phyloP scores from a whole-genome alignment of 2,113 vertebrate genomes.

The Ondatra zibethicus region DNA sequence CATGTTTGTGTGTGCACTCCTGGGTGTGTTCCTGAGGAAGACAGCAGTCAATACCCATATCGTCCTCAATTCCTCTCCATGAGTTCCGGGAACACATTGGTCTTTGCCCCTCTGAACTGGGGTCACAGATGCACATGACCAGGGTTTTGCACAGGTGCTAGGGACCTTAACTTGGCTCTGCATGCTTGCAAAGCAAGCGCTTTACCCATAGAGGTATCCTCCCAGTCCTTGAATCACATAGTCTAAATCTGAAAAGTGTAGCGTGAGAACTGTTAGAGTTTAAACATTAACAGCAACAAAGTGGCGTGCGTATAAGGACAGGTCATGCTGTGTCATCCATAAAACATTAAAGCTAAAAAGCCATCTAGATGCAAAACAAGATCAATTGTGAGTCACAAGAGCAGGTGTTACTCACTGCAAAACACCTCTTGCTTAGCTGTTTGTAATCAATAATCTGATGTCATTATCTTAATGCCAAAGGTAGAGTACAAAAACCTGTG shows the following conservation, averaged over 20 bases:
- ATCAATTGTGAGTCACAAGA: background rate
- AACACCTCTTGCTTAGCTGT: background rate
- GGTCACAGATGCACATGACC: background rate
- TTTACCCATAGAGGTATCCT: background rate
- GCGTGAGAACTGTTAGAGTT: background rate
- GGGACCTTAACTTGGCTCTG: background rate
- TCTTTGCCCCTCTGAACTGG: background rate
- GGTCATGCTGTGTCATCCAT: background rate
- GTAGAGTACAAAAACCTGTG: background rate
- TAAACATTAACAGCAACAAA: background rate
- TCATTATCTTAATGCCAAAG: background rate
- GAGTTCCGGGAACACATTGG: too few relatives aligned
- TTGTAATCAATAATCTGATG: background rate
- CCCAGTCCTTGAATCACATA: background rate
- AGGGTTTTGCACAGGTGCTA: background rate
- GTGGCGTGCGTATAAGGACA: background rate
- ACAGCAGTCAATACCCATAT: background rate
- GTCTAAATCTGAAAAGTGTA: background rate
- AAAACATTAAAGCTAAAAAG: constrained; percentile 10
- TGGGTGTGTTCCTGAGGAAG: background rate
- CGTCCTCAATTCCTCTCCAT: too few relatives aligned
- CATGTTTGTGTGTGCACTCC: background rate
- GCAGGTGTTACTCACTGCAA: background rate
- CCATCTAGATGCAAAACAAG: background rate
- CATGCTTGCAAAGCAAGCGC: background rate